A percentile compares a stretch with the other conserved stretches of the same genome.
Evolutionary conservation across 2,113 vertebrate species (phyloP).

Genomic region (Prionailurus viverrinus): DNA sequence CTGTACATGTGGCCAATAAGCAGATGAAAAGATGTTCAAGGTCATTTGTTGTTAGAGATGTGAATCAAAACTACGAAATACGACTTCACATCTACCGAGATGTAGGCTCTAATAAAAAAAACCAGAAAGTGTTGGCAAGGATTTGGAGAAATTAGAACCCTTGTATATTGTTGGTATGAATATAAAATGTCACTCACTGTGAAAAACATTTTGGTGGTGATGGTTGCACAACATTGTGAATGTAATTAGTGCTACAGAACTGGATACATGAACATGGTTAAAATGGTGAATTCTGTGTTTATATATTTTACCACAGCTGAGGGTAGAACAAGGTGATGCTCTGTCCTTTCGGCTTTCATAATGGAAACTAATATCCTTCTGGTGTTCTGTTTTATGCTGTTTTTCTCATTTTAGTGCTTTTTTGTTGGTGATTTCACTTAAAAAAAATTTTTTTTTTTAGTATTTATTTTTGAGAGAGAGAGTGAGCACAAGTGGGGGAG

Average conservation of each 20-base stretch:
- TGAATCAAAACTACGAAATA: not conserved
- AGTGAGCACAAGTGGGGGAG: too few species aligned
- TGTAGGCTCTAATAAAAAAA: not conserved
- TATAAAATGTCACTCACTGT: constrained; percentile 6
- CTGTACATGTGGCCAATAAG: not conserved
- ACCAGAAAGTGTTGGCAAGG: not conserved
- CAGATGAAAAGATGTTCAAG: not conserved
- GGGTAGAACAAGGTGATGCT: not conserved
- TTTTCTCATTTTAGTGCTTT: not conserved
- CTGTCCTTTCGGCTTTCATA: not conserved
- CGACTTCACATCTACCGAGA: not conserved
- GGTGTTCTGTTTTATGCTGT: not conserved
- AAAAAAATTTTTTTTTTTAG: too few species aligned
- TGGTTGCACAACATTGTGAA: not conserved
- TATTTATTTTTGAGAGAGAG: too few species aligned
- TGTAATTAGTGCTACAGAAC: not conserved
- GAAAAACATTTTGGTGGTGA: not conserved
- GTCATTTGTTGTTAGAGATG: not conserved
- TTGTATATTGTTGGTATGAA: not conserved
- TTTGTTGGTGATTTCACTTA: constrained; percentile 6
- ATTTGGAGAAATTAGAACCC: not conserved
- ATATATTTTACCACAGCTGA: not conserved
- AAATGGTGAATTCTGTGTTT: not conserved
- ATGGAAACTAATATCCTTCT: not conserved
- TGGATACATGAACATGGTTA: not conserved